Conservation (phyloP, 1,140 invertebrate species). For the Cydia fagiglandana region DNA sequence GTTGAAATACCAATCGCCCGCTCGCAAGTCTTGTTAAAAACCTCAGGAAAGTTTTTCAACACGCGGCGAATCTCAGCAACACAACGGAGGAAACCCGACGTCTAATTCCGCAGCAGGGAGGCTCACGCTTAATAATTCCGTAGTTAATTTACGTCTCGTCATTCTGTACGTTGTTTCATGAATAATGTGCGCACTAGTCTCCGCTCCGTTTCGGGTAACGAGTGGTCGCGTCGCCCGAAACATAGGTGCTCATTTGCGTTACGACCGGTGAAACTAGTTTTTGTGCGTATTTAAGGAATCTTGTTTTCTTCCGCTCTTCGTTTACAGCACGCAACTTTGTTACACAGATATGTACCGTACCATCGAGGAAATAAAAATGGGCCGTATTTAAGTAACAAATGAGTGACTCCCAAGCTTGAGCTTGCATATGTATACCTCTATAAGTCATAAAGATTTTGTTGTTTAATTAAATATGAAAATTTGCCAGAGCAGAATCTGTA, state of each 20-base stretch:
- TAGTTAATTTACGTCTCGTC: constrained; percentile 32
- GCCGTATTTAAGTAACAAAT: too few species aligned
- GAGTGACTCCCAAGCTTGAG: too few species aligned
- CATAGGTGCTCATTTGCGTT: constrained; percentile 24
- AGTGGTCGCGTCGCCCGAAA: constrained; percentile 21
- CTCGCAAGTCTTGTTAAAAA: not conserved
- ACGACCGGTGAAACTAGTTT: constrained; percentile 25
- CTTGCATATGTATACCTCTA: too few species aligned
- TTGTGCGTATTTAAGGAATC: constrained; percentile 17
- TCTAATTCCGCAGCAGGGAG: constrained; percentile 25
- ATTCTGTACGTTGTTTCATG: constrained; percentile 31
- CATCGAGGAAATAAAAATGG: too few species aligned
- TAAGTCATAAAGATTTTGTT: too few species aligned
- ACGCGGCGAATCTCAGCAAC: constrained; percentile 2
- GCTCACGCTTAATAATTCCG: constrained; percentile 31
- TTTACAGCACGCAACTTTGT: too few species aligned
- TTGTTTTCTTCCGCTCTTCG: not conserved
- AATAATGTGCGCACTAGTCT: constrained; percentile 31
- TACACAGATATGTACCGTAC: too few species aligned
- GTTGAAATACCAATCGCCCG: not conserved
- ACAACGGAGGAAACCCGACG: constrained; percentile 29
- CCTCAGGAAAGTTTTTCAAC: not conserved
- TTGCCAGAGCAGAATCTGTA: too few species aligned
- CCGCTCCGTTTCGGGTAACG: constrained; percentile 22
- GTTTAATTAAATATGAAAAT: too few species aligned